Conservation (phyloP, 2,797 vertebrate genomes). For the Megaceryle alcyon region DNA sequence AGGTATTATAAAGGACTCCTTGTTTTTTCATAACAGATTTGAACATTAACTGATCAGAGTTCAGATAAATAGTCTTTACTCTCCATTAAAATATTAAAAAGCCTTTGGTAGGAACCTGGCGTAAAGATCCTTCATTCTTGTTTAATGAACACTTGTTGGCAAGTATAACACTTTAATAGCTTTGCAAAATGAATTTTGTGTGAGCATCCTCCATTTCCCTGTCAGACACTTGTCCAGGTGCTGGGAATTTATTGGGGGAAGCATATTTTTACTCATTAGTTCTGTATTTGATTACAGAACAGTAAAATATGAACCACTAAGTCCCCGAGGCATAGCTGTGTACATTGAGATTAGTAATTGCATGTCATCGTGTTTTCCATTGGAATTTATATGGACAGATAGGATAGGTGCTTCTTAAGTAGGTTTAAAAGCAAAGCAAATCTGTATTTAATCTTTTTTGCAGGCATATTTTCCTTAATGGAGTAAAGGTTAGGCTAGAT, state of each 20-base stretch:
- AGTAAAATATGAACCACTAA: constrained; percentile 85
- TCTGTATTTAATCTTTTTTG: constrained; percentile 84
- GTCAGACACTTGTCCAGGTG: constrained; percentile 87
- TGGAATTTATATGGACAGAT: constrained; percentile 84
- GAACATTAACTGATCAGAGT: constrained; percentile 86
- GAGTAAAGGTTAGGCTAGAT: constrained; percentile 79
- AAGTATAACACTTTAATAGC: constrained; percentile 86
- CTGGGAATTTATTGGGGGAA: constrained; percentile 85
- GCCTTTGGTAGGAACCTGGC: constrained; percentile 82
- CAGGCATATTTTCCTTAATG: constrained; percentile 79
- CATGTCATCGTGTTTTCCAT: constrained; percentile 81
- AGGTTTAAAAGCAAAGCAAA: constrained; percentile 85
- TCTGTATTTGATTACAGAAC: constrained; percentile 87
- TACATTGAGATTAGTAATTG: constrained; percentile 86
- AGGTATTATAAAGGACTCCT: constrained; percentile 84
- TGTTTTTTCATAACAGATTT: constrained; percentile 85
- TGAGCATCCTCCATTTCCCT: constrained; percentile 83
- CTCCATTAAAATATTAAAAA: constrained; percentile 88
- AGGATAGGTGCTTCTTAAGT: constrained; percentile 83
- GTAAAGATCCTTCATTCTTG: constrained; percentile 84
- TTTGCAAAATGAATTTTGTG: constrained; percentile 83
- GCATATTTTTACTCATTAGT: constrained; percentile 89
- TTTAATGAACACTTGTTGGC: constrained; percentile 88
- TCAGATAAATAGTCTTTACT: constrained; percentile 87
- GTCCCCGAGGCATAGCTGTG: constrained; percentile 83